These are phyloP conservation scores for Parthenolecanium corni DNA, from an alignment of 2,888 invertebrate species.

Conservation along the genomic window DNA sequence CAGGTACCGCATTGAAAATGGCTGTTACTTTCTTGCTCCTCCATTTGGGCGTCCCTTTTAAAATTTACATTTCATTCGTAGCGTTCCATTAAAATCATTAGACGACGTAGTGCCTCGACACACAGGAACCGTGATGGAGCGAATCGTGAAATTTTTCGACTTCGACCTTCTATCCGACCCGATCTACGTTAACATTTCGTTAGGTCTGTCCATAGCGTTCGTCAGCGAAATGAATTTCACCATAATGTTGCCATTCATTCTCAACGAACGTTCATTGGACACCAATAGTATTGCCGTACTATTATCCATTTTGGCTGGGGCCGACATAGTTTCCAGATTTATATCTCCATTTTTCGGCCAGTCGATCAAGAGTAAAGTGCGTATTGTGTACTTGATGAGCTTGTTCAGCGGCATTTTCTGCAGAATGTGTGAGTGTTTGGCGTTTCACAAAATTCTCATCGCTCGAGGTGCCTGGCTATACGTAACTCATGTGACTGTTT, in stretches of 20 bases:
- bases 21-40: not conserved
- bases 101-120: conserved; percentile 12
- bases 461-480: not conserved
- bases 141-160: conserved; percentile 44
- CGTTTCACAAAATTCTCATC: not conserved
- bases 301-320: conserved; percentile 50
- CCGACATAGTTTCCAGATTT: conserved; percentile 40
- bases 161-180: conserved; percentile 54
- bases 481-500: conserved; percentile 29
- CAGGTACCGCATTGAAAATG: not conserved
- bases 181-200: conserved; percentile 53
- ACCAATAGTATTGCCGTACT: conserved; percentile 49
- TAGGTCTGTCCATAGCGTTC: conserved; percentile 55
- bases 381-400: conserved; percentile 53
- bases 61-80: not conserved
- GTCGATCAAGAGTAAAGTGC: conserved; percentile 48
- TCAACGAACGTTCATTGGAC: conserved; percentile 49
- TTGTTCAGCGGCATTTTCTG: conserved; percentile 48
- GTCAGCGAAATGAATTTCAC: conserved; percentile 61
- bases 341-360: conserved; percentile 55
- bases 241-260: conserved; percentile 52
- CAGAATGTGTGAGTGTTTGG: conserved; percentile 49
- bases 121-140: not conserved
- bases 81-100: conserved; percentile 9
- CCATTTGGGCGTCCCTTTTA: not conserved